Evolutionary conservation across 64 coral and sea anemone species (phyloP), one percentile per base, ranked within the genome.

Genomic region (Astreopora myriophthalma): DNA sequence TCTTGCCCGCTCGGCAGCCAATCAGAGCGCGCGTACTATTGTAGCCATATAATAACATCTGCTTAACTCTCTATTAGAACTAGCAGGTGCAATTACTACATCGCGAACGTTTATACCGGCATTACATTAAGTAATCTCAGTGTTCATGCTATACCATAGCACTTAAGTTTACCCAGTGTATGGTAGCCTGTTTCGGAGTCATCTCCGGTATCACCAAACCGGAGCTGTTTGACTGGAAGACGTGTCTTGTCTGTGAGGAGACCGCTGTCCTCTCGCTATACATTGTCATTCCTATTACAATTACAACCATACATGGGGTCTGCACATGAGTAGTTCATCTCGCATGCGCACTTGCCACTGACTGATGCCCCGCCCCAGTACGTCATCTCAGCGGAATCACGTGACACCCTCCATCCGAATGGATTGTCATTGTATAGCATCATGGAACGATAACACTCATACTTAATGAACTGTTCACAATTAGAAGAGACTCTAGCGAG

Each of bases 401-500:
- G 66, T 3, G 66, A 69, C 66, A 69, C 66, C 66, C 66, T 6
- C 66, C 66, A 69, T 6, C 3, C 30, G 4, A 24, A 6, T 32
- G n/a, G n/a, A n/a, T n/a, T n/a, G n/a, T 17, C n/a, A 69, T 7
- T 69, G 3, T 17, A 6, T 32, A 24, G 30, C 14, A 69, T 3
- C n/a, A 3, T 32, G 4, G 66, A 69, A 5, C 30, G 4, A 26
- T 69, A 26, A 66, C 87, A 89, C 35, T 89, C 87, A 44, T 77
- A 89, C 36, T 78, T 89, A 33, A 89, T 89, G 33, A 89, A 89
- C 73, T 89, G 87, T 35, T 77, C 69, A 77, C 87, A 89, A 20
- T 89, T 19, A 8, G n/a, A 58, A 25, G 73, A 89, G 1, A 26
- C 33, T 63, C 14, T n/a, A 13, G 40, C n/a, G 2, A 89, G 58